phyloP scores from a whole-genome alignment of 2,888 invertebrate genomes.

The Spisula solida region DNA sequence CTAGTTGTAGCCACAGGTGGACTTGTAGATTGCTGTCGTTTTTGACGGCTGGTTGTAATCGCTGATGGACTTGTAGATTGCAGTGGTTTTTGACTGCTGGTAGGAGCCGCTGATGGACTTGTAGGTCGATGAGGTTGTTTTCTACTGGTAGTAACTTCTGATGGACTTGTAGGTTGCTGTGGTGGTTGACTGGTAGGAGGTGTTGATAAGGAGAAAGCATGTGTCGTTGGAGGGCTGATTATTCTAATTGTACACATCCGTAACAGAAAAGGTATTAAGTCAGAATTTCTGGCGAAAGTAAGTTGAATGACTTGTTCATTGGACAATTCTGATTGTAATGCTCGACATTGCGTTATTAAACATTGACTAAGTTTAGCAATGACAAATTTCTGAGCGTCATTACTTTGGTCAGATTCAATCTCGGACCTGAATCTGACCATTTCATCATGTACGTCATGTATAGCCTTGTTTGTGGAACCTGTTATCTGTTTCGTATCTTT shows the following conservation, averaged over 20 bases:
- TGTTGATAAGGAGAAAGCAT: no score
- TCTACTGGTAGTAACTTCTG: no score
- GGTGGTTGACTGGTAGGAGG: no score
- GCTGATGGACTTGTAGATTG: background rate
- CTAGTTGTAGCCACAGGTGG: background rate
- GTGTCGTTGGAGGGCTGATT: background rate
- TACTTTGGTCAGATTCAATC: background rate
- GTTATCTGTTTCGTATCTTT: background rate
- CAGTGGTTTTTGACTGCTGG: no score
- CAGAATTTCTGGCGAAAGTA: background rate
- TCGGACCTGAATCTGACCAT: background rate
- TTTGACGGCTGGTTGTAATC: no score
- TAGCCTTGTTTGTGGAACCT: background rate
- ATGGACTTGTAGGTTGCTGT: no score
- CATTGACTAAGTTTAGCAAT: background rate
- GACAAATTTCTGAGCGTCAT: constrained; percentile 12
- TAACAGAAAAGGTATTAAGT: background rate
- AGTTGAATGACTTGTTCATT: background rate
- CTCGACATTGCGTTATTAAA: background rate
- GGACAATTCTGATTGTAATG: background rate
- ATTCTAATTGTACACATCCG: background rate
- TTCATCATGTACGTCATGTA: background rate
- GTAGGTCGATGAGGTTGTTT: no score
- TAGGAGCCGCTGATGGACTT: no score
- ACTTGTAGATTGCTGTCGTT: background rate